Evolutionary conservation across 2,888 invertebrate species (phyloP).

Genomic region (Tribolium freemani): DNA sequence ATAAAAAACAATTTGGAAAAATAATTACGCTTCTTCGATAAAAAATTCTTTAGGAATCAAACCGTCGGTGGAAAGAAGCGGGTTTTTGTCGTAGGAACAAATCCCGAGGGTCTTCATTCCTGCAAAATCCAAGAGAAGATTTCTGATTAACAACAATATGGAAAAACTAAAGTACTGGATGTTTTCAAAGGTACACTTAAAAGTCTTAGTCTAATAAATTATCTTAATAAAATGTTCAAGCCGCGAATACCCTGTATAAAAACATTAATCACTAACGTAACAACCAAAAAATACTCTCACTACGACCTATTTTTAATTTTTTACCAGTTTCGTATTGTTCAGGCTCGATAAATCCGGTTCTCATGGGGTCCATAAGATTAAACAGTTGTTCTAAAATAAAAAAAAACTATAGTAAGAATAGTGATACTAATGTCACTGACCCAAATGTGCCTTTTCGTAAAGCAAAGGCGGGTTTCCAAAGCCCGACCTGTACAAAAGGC

Average conservation of each 20-base stretch:
- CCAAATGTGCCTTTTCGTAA: slow-evolving; percentile 62
- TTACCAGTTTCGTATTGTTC: slow-evolving; percentile 61
- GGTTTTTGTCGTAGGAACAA: slow-evolving; percentile 59
- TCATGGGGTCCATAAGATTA: slow-evolving; percentile 64
- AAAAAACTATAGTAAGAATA: not conserved
- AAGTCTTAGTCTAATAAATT: no score
- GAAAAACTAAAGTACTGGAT: no score
- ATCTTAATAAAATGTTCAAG: no score
- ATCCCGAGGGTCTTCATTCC: slow-evolving; percentile 65
- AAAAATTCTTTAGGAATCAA: slow-evolving; percentile 60
- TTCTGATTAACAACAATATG: no score
- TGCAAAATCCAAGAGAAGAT: slow-evolving; percentile 7
- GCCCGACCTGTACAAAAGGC: slow-evolving; percentile 67
- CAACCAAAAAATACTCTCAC: not conserved
- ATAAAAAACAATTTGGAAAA: slow-evolving; percentile 8
- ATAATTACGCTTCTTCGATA: slow-evolving; percentile 62
- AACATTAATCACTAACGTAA: not conserved
- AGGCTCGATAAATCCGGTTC: slow-evolving; percentile 60
- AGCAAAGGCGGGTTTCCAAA: slow-evolving; percentile 67
- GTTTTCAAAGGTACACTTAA: no score
- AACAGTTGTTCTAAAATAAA: slow-evolving; percentile 58
- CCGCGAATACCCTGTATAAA: no score
- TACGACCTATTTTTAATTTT: not conserved
- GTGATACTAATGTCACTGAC: slow-evolving; percentile 43
- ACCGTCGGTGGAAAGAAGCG: slow-evolving; percentile 54